phyloP scores from a whole-genome alignment of 2,113 vertebrate species.

The Illadopsis cleaveri region DNA sequence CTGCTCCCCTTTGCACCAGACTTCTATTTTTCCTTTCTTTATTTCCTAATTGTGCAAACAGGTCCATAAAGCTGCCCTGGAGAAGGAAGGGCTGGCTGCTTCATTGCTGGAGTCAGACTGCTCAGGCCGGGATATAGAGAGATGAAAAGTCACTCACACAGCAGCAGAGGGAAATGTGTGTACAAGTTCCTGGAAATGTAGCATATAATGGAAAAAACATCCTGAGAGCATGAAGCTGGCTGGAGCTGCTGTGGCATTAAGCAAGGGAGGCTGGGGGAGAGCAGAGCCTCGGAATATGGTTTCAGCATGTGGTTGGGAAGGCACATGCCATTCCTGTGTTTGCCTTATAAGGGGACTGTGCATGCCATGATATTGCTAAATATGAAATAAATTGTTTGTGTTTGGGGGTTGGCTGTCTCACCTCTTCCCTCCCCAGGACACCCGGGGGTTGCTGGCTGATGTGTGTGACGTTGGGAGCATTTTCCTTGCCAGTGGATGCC shows the following conservation, averaged over 20 bases:
- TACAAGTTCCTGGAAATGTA: not conserved
- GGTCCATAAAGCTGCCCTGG: not conserved
- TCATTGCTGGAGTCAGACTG: rapidly evolving
- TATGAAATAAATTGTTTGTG: not conserved
- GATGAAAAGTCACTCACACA: not conserved
- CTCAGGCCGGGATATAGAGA: not conserved
- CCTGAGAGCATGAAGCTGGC: not conserved
- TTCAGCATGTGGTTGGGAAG: not conserved
- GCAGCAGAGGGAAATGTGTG: not conserved
- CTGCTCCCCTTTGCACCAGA: not conserved
- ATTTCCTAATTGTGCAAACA: rapidly evolving
- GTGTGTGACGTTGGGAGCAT: rapidly evolving
- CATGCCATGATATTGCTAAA: not conserved
- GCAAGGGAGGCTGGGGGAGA: not conserved
- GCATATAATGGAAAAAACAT: not conserved
- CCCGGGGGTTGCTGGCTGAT: not conserved
- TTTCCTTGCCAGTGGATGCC: not conserved
- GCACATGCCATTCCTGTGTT: not conserved
- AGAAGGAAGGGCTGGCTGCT: not conserved
- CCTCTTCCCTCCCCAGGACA: not conserved
- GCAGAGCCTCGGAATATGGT: not conserved
- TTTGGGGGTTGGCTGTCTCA: not conserved
- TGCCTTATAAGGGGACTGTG: not conserved
- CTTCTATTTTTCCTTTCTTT: not conserved
- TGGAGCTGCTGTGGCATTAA: not conserved